phyloP scores from a whole-genome alignment of 2,797 vertebrate species.

The Ptychobarbus kaznakovi region DNA sequence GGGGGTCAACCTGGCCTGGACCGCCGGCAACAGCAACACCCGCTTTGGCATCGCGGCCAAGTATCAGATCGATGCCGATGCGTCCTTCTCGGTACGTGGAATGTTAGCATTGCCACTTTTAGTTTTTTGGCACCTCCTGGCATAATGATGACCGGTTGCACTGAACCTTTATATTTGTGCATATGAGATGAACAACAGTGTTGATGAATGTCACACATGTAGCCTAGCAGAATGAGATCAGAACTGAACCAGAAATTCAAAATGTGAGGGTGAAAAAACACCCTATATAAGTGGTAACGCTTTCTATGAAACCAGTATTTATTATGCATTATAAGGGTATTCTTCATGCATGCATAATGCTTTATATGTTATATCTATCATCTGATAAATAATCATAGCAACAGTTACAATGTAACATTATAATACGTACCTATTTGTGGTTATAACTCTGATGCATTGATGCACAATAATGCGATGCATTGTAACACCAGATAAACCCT shows the following conservation, averaged over 20 bases:
- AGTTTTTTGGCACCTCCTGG: background rate
- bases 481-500: background rate
- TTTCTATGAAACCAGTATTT: background rate
- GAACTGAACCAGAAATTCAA: background rate
- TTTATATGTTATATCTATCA: background rate
- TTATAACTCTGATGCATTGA: background rate
- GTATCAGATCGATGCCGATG: constrained; percentile 94
- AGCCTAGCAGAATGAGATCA: background rate
- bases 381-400: background rate
- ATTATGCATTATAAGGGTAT: background rate
- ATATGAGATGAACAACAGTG: background rate
- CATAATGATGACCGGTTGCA: background rate
- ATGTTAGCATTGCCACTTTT: background rate
- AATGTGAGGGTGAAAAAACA: background rate
- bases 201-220: background rate
- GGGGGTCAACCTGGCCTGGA: constrained; percentile 95
- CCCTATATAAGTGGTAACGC: background rate
- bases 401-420: background rate
- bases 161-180: background rate
- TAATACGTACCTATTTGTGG: background rate
- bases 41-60: constrained; percentile 98
- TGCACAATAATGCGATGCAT: too few relatives aligned
- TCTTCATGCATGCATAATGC: background rate
- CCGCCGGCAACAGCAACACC: constrained; percentile 97
- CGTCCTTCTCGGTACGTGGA: constrained; percentile 91